These are phyloP conservation scores for Chaetogeoica ovagalla DNA, from an alignment of 2,888 invertebrate species.

Conservation along the genomic window DNA sequence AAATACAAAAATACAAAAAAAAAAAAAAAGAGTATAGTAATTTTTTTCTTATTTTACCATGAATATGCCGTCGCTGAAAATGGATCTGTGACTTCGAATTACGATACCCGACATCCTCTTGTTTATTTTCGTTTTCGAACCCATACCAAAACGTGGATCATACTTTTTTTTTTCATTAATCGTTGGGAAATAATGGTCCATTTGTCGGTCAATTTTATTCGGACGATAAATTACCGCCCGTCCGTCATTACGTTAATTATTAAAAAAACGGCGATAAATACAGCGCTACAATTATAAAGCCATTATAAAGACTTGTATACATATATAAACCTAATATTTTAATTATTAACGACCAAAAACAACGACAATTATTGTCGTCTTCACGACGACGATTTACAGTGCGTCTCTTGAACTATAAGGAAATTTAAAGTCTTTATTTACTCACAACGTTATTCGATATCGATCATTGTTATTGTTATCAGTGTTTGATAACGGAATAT, in stretches of 20 bases:
- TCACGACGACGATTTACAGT: neutral
- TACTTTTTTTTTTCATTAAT: constrained; percentile 30
- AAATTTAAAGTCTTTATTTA: neutral
- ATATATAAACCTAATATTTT: neutral
- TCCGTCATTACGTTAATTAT: constrained; percentile 1
- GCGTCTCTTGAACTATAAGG: neutral
- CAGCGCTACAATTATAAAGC: neutral
- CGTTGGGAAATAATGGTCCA: constrained; percentile 35
- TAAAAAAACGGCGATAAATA: constrained; percentile 5
- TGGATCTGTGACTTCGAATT: constrained; percentile 82
- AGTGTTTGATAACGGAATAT: constrained; percentile 20
- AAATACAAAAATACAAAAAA: neutral
- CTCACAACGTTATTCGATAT: neutral
- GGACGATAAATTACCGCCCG: neutral
- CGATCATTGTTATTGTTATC: neutral
- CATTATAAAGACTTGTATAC: neutral
- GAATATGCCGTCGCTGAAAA: constrained; percentile 85
- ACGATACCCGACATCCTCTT: constrained; percentile 86
- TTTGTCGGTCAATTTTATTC: neutral
- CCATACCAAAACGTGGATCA: constrained; percentile 15
- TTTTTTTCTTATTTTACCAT: constrained; percentile 65
- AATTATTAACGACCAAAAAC: neutral
- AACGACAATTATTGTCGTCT: neutral
- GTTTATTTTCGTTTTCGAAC: constrained; percentile 32
- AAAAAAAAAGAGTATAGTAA: neutral